Evolutionary conservation across 2,113 vertebrate species (phyloP), one percentile per base, ranked within the genome.

Genomic region (Perognathus longimembris): DNA sequence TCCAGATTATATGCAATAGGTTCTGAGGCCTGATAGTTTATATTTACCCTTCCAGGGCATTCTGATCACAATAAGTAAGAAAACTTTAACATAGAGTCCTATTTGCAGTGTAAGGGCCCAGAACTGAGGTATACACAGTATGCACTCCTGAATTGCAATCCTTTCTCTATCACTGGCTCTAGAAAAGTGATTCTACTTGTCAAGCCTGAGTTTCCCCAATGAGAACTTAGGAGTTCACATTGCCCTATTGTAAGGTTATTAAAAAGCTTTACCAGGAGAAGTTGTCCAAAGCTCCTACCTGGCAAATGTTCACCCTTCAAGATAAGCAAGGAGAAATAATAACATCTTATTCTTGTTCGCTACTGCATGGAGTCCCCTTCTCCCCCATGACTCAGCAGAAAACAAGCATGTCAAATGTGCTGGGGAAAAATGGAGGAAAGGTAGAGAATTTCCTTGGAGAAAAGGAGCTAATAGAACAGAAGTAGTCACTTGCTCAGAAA

Each of bases 391-490:
- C 38, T 76, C 34, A 24, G 50, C 3, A 77, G 10, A 81, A 75
- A 86, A 70, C 28, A 91, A 83, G 50, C 32, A 59, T 8, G 4
- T 38, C 38, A 26, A 83, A 10, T 1, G 75, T 20, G 32, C 34
- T 11, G 22, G 7, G 78, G 64, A 82, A 86, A 66, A 66, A 61
- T 4, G 5, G 4, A 77, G 34, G 36, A 38, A 73, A 57, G 7
- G 34, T 54, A 3, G 34, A 30, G 15, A 66, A 66, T 73, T 81
- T 73, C 30, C 63, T 77, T 28, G 66, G 22, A 63, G 36, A 86
- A 59, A 83, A 77, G 7, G 70, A 89, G 93, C n/a, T 59, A 85
- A 86, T 38, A 77, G 30, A 93, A 85, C 7, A 80, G 34, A 89
- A 82, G 30, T 26, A n/a, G 1, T 82, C 69, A 83, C 77, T 87